Percentiles rank a stretch among this genome's conserved stretches.
phyloP scores from a whole-genome alignment of 2,888 invertebrate species.

The Platycheirus albimanus region DNA sequence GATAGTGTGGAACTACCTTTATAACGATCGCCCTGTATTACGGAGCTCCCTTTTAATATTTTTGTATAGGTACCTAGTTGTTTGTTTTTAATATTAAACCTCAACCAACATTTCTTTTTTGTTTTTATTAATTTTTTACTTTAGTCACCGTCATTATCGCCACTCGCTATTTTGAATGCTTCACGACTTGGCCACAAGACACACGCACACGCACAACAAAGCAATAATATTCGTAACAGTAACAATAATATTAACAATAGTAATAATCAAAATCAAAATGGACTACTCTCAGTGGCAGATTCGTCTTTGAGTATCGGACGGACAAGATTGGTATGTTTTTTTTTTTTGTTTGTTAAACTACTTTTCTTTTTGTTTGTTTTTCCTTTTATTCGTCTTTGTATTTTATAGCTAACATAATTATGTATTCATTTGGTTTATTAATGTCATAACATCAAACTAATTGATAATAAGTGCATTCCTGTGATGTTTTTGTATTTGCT shows the following conservation, averaged over 20 bases:
- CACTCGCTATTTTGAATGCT: slow-evolving; percentile 77
- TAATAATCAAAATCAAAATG: slow-evolving; percentile 71
- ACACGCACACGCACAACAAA: slow-evolving; percentile 76
- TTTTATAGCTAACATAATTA: too few relatives aligned
- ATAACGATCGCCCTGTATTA: too few relatives aligned
- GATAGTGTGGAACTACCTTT: too few relatives aligned
- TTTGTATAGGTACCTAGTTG: neutral
- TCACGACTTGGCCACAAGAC: slow-evolving; percentile 77
- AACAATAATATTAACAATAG: slow-evolving; percentile 58
- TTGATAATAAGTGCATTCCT: neutral
- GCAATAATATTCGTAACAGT: slow-evolving; percentile 71
- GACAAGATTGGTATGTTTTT: slow-evolving; percentile 76
- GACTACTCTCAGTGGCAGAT: slow-evolving; percentile 77
- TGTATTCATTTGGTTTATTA: too few relatives aligned
- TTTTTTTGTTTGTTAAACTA: slow-evolving; percentile 26
- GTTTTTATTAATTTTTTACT: too few relatives aligned
- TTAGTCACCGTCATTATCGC: slow-evolving; percentile 76
- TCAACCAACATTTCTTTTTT: too few relatives aligned
- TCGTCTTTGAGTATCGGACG: slow-evolving; percentile 76
- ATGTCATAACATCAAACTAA: slow-evolving; percentile 5
- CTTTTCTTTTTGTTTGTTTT: slow-evolving; percentile 12
- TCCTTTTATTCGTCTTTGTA: slow-evolving; percentile 22
- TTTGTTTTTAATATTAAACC: slow-evolving; percentile 40
- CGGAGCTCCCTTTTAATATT: too few relatives aligned
- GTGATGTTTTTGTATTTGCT: too few relatives aligned